These are phyloP conservation scores for Philopotamus ludificatus DNA, from an alignment of 1,140 invertebrate species.

Conservation along the genomic window DNA sequence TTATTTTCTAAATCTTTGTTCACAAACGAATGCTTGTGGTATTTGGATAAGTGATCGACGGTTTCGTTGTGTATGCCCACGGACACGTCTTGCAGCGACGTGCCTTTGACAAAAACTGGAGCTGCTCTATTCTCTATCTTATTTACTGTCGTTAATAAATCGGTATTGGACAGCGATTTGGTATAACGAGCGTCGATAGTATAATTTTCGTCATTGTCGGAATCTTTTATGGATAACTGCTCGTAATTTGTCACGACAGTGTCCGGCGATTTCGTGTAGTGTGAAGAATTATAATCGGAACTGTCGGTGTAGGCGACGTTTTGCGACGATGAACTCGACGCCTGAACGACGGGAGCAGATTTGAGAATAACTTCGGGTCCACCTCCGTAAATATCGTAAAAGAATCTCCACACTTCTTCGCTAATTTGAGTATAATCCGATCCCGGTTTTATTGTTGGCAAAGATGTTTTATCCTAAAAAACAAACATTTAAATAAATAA, in stretches of 20 bases:
- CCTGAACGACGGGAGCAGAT: slow-evolving; percentile 41
- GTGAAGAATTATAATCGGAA: slow-evolving; percentile 4
- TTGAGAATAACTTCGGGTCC: slow-evolving; percentile 72
- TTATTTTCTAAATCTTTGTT: slow-evolving; percentile 14
- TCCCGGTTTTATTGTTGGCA: slow-evolving; percentile 54
- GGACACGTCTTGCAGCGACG: slow-evolving; percentile 49
- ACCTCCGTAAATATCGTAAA: slow-evolving; percentile 80
- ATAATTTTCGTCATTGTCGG: background rate
- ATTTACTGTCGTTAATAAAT: slow-evolving; percentile 23
- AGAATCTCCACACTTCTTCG: slow-evolving; percentile 82
- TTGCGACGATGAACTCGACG: background rate
- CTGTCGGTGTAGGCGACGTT: slow-evolving; percentile 11
- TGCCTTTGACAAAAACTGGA: slow-evolving; percentile 48
- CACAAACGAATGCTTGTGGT: slow-evolving; percentile 26
- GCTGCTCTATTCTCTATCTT: slow-evolving; percentile 45
- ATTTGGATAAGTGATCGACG: background rate
- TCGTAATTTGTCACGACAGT: background rate
- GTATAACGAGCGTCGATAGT: slow-evolving; percentile 2
- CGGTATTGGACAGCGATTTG: slow-evolving; percentile 32
- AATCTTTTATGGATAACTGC: background rate
- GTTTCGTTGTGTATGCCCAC: slow-evolving; percentile 2
- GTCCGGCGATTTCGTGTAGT: background rate
- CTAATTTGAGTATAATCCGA: slow-evolving; percentile 84
- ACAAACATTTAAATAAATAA: slow-evolving; percentile 2
- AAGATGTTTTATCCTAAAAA: slow-evolving; percentile 15